A percentile compares a stretch with the other conserved stretches of the same genome.
Conservation (phyloP, 2,113 vertebrate genomes). For the Cercopithecus mona region DNA sequence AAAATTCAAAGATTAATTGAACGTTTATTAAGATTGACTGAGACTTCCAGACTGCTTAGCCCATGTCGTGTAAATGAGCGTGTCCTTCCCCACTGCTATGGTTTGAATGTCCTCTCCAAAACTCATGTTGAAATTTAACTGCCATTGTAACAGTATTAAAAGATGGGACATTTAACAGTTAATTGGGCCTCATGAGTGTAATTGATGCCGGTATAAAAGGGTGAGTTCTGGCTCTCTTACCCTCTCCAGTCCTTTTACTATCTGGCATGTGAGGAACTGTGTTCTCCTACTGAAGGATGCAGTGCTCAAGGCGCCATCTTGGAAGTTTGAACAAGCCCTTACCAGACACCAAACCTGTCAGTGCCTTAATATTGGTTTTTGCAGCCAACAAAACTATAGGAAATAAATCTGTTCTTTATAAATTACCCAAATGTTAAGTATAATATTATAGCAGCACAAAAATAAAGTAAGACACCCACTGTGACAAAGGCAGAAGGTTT, state of each 20-base stretch:
- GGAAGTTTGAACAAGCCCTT: no score
- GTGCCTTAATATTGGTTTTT: background rate
- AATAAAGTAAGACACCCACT: background rate
- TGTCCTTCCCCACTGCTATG: no score
- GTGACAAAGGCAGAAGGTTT: background rate
- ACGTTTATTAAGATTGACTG: background rate
- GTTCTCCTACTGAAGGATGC: no score
- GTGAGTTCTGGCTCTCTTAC: background rate
- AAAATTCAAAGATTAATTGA: background rate
- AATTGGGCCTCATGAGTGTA: background rate
- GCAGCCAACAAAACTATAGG: background rate
- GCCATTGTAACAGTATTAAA: background rate
- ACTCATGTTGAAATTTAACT: background rate
- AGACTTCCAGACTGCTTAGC: background rate
- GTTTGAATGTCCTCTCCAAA: background rate
- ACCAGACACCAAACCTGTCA: background rate
- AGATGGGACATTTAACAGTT: background rate
- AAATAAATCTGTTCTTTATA: background rate
- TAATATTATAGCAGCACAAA: background rate
- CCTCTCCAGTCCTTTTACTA: no score
- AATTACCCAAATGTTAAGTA: background rate
- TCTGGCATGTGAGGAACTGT: rapidly evolving
- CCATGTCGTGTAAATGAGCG: background rate
- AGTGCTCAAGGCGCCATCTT: background rate
- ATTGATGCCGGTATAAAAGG: background rate